Evolutionary conservation across 2,888 invertebrate species (phyloP), one percentile per base, ranked within the genome.

Genomic region (Lacanobia oleracea): DNA sequence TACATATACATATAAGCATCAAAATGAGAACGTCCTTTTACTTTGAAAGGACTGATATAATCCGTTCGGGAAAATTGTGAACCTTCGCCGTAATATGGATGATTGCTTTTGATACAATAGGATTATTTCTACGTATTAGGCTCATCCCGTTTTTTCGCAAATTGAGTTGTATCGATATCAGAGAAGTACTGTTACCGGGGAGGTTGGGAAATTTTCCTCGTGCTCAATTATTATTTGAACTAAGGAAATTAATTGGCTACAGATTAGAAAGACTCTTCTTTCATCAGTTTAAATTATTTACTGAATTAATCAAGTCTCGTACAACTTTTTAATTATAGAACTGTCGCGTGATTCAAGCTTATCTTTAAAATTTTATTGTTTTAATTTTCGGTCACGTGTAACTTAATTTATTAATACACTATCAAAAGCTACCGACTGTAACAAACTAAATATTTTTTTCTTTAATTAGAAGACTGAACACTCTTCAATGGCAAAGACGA

Each of bases 31-130:
- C 10, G 8, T 33, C 8, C 1, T 14, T 33, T 48, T 48, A 21
- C 27, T 72, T 21, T 21, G 1, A 57, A 78, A 57, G 43, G 51
- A 53, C 16, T 62, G 14, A 1, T 57, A 33, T 43, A 60, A 56
- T 43, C n/a, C 43, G 27, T 51, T 66, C 27, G 33, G 23, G 48
- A 40, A 53, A 67, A 68, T 79, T 43, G 60, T 21, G n/a, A 61
- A 40, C 51, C 21, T 51, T 45, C 63, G 2, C 57, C 23, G 14
- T 53, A 53, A 50, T 60, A 67, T 43, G n/a, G 57, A 21, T n/a
- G 54, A 79, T 77, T 79, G 50, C 27, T 48, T 72, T 60, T 27
- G 50, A 60, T 59, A 60, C 63, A 78, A 79, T 48, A 63, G 77
- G 62, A 54, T 63, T 78, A 78, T 62, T 48, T 72, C 16, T 53